These are phyloP conservation scores for Glaucidium brasilianum DNA, from an alignment of 2,113 vertebrate species.

Conservation along the genomic window DNA sequence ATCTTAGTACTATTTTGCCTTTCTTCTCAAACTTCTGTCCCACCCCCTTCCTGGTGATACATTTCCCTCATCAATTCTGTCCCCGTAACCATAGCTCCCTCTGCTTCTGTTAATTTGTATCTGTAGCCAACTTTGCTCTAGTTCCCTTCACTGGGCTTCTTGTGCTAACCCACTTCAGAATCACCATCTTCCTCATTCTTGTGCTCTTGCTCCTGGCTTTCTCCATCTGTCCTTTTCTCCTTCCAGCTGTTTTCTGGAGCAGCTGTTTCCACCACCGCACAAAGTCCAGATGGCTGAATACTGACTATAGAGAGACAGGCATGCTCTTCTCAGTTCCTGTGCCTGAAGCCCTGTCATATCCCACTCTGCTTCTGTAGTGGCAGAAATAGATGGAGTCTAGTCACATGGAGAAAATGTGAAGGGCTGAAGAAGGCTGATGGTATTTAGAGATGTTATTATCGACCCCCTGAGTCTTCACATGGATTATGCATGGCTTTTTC, in stretches of 20 bases:
- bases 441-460: background rate
- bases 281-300: background rate
- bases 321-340: background rate
- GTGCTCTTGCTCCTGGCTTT: background rate
- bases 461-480: background rate
- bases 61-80: background rate
- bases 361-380: background rate
- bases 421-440: background rate
- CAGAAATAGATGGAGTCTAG: background rate
- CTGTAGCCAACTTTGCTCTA: background rate
- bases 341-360: background rate
- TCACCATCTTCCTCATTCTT: background rate
- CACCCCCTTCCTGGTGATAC: background rate
- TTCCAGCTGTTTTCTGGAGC: slow-evolving; percentile 17
- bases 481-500: background rate
- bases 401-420: background rate
- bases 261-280: background rate
- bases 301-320: background rate
- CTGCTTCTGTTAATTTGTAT: background rate
- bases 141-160: background rate
- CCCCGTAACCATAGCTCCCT: background rate
- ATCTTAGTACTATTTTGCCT: background rate
- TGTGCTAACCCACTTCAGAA: background rate
- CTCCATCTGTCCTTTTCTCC: background rate
- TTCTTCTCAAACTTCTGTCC: background rate